These are phyloP conservation scores for Halyomorpha halys DNA, from an alignment of 1,140 invertebrate genomes.

Conservation along the genomic window DNA sequence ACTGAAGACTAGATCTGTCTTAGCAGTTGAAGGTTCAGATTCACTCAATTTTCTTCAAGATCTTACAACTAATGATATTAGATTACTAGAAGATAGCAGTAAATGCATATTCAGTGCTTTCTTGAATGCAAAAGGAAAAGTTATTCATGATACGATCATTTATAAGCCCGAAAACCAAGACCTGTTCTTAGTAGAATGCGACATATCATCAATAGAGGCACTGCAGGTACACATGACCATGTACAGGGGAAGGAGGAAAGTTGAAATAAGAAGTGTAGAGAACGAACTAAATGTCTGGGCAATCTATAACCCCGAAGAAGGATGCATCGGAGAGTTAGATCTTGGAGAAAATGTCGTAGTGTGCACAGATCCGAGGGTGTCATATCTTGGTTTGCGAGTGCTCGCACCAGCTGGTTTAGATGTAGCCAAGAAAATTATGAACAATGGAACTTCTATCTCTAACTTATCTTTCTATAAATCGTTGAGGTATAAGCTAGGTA, in stretches of 20 bases:
- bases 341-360: slow-evolving; percentile 41
- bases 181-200: slow-evolving; percentile 67
- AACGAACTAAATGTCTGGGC: slow-evolving; percentile 53
- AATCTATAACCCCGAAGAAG: slow-evolving; percentile 38
- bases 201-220: slow-evolving; percentile 43
- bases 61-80: slow-evolving; percentile 76
- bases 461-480: slow-evolving; percentile 40
- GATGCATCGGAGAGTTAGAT: not conserved
- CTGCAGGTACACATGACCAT: slow-evolving; percentile 66
- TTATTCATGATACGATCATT: slow-evolving; percentile 75
- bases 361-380: slow-evolving; percentile 56
- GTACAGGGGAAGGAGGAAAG: slow-evolving; percentile 63
- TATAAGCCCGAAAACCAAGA: slow-evolving; percentile 49
- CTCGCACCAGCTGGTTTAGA: slow-evolving; percentile 22
- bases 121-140: slow-evolving; percentile 69
- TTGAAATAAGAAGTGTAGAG: slow-evolving; percentile 51
- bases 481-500: slow-evolving; percentile 66
- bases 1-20: slow-evolving; percentile 39
- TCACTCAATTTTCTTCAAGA: slow-evolving; percentile 62
- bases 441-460: not conserved
- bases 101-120: slow-evolving; percentile 66
- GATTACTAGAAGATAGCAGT: slow-evolving; percentile 50
- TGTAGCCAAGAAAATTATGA: not conserved
- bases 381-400: slow-evolving; percentile 51
- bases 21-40: slow-evolving; percentile 53